Conservation (phyloP, 2,113 vertebrate species). For the Fulmarus glacialis region DNA sequence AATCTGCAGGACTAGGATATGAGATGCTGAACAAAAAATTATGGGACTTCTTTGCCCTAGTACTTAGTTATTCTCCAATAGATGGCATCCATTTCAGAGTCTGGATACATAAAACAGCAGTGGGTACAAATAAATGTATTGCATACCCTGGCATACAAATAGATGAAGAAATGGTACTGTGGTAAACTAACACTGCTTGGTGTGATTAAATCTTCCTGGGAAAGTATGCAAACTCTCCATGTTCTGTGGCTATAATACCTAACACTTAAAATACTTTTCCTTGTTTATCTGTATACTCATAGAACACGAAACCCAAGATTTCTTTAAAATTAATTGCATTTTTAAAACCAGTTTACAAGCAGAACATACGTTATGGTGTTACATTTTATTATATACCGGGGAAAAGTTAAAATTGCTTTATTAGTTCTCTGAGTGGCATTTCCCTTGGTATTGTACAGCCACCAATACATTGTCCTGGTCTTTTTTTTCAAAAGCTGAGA, state of each 20-base stretch:
- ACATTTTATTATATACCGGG: background rate
- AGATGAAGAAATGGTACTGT: background rate
- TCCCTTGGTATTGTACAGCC: background rate
- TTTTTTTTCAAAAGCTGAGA: background rate
- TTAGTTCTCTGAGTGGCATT: background rate
- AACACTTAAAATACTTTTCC: background rate
- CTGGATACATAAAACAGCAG: background rate
- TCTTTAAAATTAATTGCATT: background rate
- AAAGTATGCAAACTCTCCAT: background rate
- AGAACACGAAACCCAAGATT: background rate
- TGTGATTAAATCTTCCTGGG: background rate
- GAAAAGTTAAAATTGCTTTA: background rate
- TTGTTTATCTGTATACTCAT: background rate
- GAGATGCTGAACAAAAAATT: background rate
- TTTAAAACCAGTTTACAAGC: background rate
- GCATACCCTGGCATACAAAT: background rate
- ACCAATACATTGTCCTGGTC: background rate
- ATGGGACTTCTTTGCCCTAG: background rate
- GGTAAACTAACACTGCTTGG: background rate
- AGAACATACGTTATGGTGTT: background rate
- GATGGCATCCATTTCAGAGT: background rate
- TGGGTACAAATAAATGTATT: background rate
- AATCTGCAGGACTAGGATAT: background rate
- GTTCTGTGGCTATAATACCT: background rate
- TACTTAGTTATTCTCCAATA: background rate